These are phyloP conservation scores for Hyaena hyaena DNA, from an alignment of 2,113 vertebrate genomes.

Conservation along the genomic window DNA sequence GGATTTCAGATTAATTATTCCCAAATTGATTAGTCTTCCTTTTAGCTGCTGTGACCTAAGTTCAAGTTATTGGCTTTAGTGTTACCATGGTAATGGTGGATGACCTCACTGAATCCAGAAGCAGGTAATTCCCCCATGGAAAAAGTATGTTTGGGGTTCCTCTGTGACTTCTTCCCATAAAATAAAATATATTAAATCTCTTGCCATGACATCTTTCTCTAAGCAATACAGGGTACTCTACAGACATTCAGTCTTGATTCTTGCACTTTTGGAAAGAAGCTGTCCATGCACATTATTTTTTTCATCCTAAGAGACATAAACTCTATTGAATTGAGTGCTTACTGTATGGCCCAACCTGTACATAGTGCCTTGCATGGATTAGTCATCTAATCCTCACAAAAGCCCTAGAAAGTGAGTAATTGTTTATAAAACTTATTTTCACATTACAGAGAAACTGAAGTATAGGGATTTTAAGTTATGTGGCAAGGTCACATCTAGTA, in stretches of 20 bases:
- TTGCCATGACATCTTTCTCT: constrained; percentile 15
- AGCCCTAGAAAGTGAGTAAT: not conserved
- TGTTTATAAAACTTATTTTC: not conserved
- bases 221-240: not conserved
- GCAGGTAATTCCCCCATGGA: not conserved
- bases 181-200: constrained; percentile 7
- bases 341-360: not conserved
- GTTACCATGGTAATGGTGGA: constrained; percentile 37
- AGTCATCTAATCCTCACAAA: not conserved
- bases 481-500: not conserved
- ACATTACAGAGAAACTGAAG: not conserved
- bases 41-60: not conserved
- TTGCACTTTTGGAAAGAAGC: not conserved
- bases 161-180: constrained; percentile 10
- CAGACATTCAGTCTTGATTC: not conserved
- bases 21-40: constrained; percentile 2
- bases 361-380: not conserved
- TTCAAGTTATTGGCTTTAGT: constrained; percentile 29
- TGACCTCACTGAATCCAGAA: not conserved
- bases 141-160: not conserved
- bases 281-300: not conserved
- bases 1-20: constrained; percentile 45
- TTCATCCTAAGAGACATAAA: not conserved
- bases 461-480: not conserved
- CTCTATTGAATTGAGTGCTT: not conserved